Evolutionary conservation across 2,888 invertebrate species (phyloP), one percentile per base, ranked within the genome.

Genomic region (Lepidochitona cinerea): DNA sequence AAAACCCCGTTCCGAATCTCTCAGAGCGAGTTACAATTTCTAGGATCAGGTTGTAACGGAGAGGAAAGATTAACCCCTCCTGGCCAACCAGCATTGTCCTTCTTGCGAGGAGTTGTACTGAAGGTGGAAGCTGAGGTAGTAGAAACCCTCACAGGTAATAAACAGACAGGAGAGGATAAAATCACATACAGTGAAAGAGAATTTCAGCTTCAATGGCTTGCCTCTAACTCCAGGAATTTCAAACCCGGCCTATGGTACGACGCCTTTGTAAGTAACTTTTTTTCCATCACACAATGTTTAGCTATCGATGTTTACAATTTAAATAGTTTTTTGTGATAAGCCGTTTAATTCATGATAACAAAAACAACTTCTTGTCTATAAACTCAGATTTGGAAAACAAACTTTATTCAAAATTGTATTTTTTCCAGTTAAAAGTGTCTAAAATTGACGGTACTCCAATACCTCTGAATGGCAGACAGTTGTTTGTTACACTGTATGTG

Each of bases 171-270:
- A 23, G 93, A 95, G 0, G 92, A 94, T 1, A 92, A 95, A 76
- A 92, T 96, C 49, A 93, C 94, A 71, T 91, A 98, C 9, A 96
- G 95, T 90, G 94, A 94, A 72, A 93, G 95, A 86, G 94, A 94
- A 79, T 95, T 95, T 84, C 93, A 94, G 81, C 93, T 96, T 91
- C 93, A 94, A 75, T 92, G 96, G 70, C 93, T 96, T 29, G 94
- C 95, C 83, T 94, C 95, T n/a, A 85, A 85, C 33, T 95, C 97
- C 0, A 95, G 95, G 82, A 94, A 94, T 80, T 98, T 97, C 91
- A 96, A 97, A 89, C 97, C 97, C 0, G 96, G 95, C 32, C 92
- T 97, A 68, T 95, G 95, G 79, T 96, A 95, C 83, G 94, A 94
- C 37, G 94, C 96, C 32, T 95, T 94, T 92, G 95, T 95, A 91